Base-by-base conservation (phyloP, 2,113 vertebrate species). In the Copsychus sechellarum region DNA sequence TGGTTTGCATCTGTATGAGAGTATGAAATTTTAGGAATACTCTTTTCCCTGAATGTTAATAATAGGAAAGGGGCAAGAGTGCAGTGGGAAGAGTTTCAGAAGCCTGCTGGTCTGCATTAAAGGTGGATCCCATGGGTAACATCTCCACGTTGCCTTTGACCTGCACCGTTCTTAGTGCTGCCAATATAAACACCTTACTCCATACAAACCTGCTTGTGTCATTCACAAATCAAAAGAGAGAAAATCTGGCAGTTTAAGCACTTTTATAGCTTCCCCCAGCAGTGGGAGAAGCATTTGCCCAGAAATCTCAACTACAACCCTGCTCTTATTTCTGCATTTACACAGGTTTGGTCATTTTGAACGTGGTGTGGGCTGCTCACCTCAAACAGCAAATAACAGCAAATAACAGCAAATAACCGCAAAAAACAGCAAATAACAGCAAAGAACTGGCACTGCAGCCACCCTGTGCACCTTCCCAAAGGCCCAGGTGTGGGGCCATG, bases 241-340 rank as follows among this genome's bases (percentile, higher is more conserved):
- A 17, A 89, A 24, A 72, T 81, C 9, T 54, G 19, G 38, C 77
- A 47, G 16, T 40, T 76, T 29, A 34, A 45, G 56, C 56, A 45
- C 54, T 65, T 66, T 50, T 57, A 28, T 8, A n/a, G 57, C 25
- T 80, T 91, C 13, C 51, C 65, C 58, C 50, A 76, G 47, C 53
- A 88, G 83, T 14, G 38, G 62, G 64, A 71, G 67, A 84, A 65
- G 71, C 67, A 79, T 77, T 89, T 56, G 38, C 81, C 83, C 81
- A 60, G 85, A 93, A 96, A 94, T 76, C 87, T 81, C 67, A 88
- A 48, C 86, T 73, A 50, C 58, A 94, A n/a, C 86, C 58, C 80
- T 91, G 45, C 80, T 89, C 67, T 85, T 42, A 10, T 42, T 73
- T 72, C 94, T 82, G n/a, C 86, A 86, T 84, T 96, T 90, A 96